Evolutionary conservation across 2,113 vertebrate species (phyloP), one percentile per base, ranked within the genome.

Genomic region (Thinocorus orbignyianus): DNA sequence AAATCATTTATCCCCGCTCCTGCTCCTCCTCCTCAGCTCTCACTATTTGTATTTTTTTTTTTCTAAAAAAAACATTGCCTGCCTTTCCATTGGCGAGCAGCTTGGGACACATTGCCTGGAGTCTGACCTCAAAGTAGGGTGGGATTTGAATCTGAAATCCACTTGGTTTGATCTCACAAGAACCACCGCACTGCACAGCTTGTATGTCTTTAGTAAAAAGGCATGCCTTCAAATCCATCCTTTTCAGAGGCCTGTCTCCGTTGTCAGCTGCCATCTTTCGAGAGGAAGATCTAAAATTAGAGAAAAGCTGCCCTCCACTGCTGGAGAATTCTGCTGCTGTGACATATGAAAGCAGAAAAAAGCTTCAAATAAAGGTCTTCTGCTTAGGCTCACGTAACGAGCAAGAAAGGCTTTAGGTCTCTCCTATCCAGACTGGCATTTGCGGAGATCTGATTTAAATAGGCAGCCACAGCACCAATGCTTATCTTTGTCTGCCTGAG

Each of bases 221-320:
- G 81, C 91, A 94, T 93, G 76, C 95, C 95, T 94, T 97, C 95
- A 97, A 96, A 92, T 92, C 96, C 81, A 51, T 95, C 96, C 94
- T 96, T 97, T 97, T 97, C 93, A 97, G 94, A 94, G 87, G 91
- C 94, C 68, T 74, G 84, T 85, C 91, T 96, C 93, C 30, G 30
- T 94, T 96, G 96, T 97, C 96, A 98, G 93, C 93, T 96, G 74
- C 95, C 93, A 82, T 96, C 92, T 94, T 88, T 95, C 13, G 58
- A 95, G 90, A 89, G 97, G 92, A 97, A 96, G 95, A 97, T 81
- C 85, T 94, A 88, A 97, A 97, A 86, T 93, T 95, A 95, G 82
- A 90, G 92, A 96, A 91, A 95, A 96, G 94, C 97, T 97, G 93
- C 97, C 93, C 97, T 97, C 91, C 95, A 92, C 94, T 94, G 94